Evolutionary conservation across 2,888 invertebrate species (phyloP).

Genomic region (Cordilura impudica): DNA sequence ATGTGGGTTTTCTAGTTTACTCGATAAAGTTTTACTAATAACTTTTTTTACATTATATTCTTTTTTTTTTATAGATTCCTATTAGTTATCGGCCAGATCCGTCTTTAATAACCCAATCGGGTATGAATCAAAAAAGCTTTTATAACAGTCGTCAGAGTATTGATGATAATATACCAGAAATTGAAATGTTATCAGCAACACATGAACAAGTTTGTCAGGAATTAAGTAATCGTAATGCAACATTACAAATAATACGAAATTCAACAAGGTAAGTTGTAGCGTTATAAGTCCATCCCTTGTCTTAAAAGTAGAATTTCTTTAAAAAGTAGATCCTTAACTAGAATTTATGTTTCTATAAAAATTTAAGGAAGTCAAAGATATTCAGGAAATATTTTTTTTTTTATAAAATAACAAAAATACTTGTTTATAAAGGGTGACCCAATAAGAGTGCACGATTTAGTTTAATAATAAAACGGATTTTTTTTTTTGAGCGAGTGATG

Average conservation of each 20-base stretch:
- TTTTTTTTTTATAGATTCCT: conserved; percentile 65
- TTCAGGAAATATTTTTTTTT: too few relatives aligned
- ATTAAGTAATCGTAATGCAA: conserved; percentile 76
- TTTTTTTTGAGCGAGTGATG: too few relatives aligned
- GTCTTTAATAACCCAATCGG: conserved; percentile 63
- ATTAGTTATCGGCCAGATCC: conserved; percentile 73
- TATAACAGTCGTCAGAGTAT: conserved; percentile 67
- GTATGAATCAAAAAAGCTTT: conserved; percentile 66
- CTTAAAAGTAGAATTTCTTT: too few relatives aligned
- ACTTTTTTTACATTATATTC: too few relatives aligned
- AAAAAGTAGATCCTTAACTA: too few relatives aligned
- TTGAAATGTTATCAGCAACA: conserved; percentile 74
- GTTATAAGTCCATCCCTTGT: too few relatives aligned
- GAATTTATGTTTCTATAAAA: too few relatives aligned
- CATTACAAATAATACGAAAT: conserved; percentile 74
- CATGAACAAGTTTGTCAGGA: conserved; percentile 77
- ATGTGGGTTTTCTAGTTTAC: conserved; percentile 23
- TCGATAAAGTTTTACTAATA: not conserved
- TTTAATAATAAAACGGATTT: too few relatives aligned
- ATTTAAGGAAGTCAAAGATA: too few relatives aligned
- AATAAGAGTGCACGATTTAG: too few relatives aligned
- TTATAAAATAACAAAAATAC: too few relatives aligned
- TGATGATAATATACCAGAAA: conserved; percentile 74
- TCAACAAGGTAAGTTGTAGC: conserved; percentile 73
- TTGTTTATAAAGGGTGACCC: too few relatives aligned